These are phyloP conservation scores for Taxidea taxus DNA, from an alignment of 2,113 vertebrate genomes.

Conservation along the genomic window DNA sequence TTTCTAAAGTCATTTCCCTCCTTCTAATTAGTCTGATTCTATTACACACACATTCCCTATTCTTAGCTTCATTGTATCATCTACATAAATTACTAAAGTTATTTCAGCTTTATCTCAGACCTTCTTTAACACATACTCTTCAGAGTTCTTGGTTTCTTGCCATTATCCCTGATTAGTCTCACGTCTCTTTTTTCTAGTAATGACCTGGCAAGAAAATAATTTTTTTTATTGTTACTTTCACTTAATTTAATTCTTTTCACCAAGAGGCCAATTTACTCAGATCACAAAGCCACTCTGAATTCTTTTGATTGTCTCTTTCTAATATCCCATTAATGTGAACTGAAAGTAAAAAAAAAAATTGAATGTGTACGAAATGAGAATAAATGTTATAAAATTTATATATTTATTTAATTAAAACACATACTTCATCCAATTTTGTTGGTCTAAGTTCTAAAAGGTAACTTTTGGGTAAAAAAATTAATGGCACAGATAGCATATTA, in stretches of 20 bases:
- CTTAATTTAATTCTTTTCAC: conserved; percentile 49
- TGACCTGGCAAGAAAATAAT: conserved; percentile 52
- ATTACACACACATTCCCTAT: neutral
- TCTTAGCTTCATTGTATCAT: conserved; percentile 43
- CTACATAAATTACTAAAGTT: conserved; percentile 67
- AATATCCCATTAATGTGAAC: neutral
- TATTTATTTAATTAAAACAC: neutral
- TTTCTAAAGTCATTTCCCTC: conserved; percentile 60
- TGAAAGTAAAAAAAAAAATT: neutral
- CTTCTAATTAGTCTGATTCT: conserved; percentile 71
- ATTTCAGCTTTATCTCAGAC: conserved; percentile 54
- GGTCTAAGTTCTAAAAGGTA: neutral
- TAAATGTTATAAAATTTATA: neutral
- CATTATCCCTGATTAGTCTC: conserved; percentile 55
- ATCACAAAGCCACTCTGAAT: conserved; percentile 1
- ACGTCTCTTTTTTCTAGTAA: conserved; percentile 42
- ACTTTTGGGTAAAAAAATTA: neutral
- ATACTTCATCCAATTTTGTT: neutral
- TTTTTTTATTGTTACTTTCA: conserved; percentile 45
- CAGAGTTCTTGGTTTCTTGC: conserved; percentile 21
- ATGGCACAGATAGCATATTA: neutral
- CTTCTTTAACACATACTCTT: conserved; percentile 25
- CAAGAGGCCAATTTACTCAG: neutral
- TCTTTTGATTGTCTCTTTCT: conserved; percentile 33
- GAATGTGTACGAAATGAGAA: neutral